Conservation (phyloP, 2,113 vertebrate species). For the Hiodon tergisus region DNA sequence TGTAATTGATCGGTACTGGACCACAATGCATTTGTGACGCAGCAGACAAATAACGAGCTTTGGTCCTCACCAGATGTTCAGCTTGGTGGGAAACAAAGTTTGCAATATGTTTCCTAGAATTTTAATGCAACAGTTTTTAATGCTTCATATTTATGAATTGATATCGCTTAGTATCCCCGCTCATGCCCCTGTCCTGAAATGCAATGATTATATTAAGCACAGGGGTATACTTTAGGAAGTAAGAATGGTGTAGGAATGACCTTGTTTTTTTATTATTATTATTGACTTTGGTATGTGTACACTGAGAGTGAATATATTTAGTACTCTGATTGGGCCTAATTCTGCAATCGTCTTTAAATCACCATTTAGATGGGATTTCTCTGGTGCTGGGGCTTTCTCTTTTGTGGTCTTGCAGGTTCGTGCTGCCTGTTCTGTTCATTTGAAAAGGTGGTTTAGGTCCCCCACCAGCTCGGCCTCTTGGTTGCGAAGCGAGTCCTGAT, state of each 20-base stretch:
- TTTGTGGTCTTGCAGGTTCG: not conserved
- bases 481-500: no score
- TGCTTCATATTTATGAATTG: not conserved
- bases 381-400: not conserved
- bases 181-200: not conserved
- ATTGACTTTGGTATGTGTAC: no score
- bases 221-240: not conserved
- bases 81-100: not conserved
- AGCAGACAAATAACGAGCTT: conserved; percentile 7
- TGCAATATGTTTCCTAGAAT: not conserved
- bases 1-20: conserved; percentile 17
- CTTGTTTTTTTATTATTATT: no score
- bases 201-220: not conserved
- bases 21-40: not conserved
- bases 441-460: conserved; percentile 20
- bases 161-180: not conserved
- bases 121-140: not conserved
- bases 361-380: conserved; percentile 23
- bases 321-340: not conserved
- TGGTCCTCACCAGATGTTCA: not conserved
- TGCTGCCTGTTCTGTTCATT: conserved; percentile 11
- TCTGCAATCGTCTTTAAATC: conserved; percentile 26
- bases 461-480: no score
- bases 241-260: no score
- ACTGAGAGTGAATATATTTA: no score